Conservation (phyloP, 2,888 invertebrate genomes). For the Lasius fuliginosus region DNA sequence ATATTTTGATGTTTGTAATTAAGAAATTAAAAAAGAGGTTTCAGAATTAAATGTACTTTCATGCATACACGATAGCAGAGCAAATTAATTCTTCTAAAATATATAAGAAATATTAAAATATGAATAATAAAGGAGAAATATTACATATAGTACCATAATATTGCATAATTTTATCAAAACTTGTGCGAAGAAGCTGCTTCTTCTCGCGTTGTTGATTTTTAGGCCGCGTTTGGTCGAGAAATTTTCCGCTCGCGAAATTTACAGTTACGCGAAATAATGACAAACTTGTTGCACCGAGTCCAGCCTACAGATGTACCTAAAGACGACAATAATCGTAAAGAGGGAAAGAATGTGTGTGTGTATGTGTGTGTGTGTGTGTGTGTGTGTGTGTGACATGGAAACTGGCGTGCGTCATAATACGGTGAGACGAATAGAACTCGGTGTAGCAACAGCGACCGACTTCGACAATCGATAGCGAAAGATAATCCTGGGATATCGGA, state of each 20-base stretch:
- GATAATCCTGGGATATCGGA: conserved; percentile 7
- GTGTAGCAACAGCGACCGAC: not conserved
- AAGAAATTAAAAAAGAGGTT: not conserved
- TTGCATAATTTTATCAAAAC: no score
- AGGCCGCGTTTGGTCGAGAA: conserved; percentile 45
- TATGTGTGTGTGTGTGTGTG: no score
- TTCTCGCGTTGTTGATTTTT: no score
- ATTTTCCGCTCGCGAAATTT: conserved; percentile 65
- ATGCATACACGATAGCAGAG: not conserved
- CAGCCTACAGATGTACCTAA: conserved; percentile 6
- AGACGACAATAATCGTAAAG: not conserved
- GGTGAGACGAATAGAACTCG: not conserved
- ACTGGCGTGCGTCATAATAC: not conserved
- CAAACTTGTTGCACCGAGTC: conserved; percentile 81
- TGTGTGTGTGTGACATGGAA: not conserved
- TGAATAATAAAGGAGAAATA: no score
- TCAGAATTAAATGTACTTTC: not conserved
- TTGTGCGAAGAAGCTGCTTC: no score
- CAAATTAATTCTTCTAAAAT: not conserved
- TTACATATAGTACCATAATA: no score
- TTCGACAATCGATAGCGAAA: conserved; percentile 23
- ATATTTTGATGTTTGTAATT: conserved; percentile 14
- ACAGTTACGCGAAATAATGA: conserved; percentile 77
- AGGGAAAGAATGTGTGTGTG: not conserved
- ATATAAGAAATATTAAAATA: no score